Base-by-base conservation (phyloP, 2,888 invertebrate genomes). In the Eupsilia transversa region DNA sequence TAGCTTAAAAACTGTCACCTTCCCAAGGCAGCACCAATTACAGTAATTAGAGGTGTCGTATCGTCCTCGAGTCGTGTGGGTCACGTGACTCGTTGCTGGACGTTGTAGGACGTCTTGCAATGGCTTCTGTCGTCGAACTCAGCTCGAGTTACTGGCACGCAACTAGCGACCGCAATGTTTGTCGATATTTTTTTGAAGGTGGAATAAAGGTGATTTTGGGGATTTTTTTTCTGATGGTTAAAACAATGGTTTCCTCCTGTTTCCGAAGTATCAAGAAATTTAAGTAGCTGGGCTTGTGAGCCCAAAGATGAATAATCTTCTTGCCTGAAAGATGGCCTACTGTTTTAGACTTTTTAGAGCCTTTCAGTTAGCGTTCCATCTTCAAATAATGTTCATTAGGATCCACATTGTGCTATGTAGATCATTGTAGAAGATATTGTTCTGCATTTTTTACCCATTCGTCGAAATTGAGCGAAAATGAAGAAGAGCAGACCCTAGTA, bases 111-210 rank as follows among this genome's bases (percentile, higher is more conserved):
- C 86, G 82, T 85, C 83, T 66, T 30, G 43, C 60, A 27, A 38
- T 46, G 64, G 92, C 92, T 92, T 92, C 92, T 89, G 92, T 86
- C 90, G 83, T 57, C 86, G 91, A 92, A 89, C 92, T 83, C 86
- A 81, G 83, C 72, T 91, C 87, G 64, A 35, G 84, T 91, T 91
- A 86, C 91, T 72, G 63, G 72, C 68, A 35, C 59, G 68, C 68
- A 56, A 76, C 64, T 65, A 33, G 61, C 67, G 43, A 80, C 80
- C 82, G 72, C 84, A 82, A 52, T 65, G 33, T 73, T 68, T 65
- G 52, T 72, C 41, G 52, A 70, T 85, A 72, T 3, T 41, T 68
- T 79, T 82, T 65, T 54, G 14, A 35, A n/a, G 52, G 20, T 52
- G n/a, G 59, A 20, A 20, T 49, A 33, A 1, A 30, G n/a, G 9